Evolutionary conservation across 2,888 invertebrate genomes (phyloP).

Genomic region (Acanthococcus lagerstroemiae): DNA sequence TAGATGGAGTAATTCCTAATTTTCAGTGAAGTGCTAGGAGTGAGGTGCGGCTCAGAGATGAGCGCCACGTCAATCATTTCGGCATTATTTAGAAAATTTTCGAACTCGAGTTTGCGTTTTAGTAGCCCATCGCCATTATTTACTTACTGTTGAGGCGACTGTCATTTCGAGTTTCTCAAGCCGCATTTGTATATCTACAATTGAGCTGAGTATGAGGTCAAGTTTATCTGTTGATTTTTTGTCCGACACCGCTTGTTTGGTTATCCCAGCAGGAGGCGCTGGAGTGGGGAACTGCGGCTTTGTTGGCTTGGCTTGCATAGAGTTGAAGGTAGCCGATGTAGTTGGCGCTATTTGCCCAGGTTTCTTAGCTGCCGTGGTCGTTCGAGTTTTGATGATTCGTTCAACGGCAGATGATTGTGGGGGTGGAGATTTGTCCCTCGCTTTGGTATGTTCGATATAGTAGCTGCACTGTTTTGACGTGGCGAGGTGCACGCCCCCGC

Average conservation of each 20-base stretch:
- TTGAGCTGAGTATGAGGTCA: background rate
- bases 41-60: background rate
- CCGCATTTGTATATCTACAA: background rate
- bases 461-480: no score
- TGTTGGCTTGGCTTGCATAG: background rate
- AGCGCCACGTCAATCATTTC: background rate
- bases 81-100: background rate
- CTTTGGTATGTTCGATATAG: no score
- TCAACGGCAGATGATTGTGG: no score
- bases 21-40: background rate
- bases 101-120: background rate
- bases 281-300: background rate
- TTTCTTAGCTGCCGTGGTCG: background rate
- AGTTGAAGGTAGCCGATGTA: background rate
- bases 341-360: background rate
- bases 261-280: background rate
- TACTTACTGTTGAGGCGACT: background rate
- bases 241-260: background rate
- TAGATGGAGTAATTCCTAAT: background rate
- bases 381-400: background rate
- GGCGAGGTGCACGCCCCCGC: no score
- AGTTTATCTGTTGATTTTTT: background rate
- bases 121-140: background rate
- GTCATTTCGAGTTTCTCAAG: background rate
- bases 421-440: no score